Percentiles rank a stretch among this genome's conserved stretches.
These are phyloP conservation scores for Plecturocebus donacophilus DNA, from an alignment of 2,113 vertebrate species.

Conservation along the genomic window DNA sequence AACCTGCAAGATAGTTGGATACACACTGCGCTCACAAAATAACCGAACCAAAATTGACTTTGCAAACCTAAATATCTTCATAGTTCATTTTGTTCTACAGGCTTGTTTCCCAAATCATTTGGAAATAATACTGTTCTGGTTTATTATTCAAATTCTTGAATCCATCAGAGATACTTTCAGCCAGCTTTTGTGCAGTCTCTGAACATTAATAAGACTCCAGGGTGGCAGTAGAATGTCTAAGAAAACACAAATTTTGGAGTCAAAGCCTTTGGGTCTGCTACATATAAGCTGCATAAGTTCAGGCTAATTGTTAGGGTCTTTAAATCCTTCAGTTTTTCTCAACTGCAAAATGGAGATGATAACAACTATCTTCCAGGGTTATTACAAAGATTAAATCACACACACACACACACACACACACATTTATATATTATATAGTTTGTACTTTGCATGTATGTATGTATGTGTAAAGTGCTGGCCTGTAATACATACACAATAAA, in stretches of 20 bases:
- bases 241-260: not conserved
- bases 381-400: not conserved
- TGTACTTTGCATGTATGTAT: not conserved
- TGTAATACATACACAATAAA: not conserved
- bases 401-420: not conserved
- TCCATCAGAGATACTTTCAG: not conserved
- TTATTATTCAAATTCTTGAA: slow-evolving; percentile 37
- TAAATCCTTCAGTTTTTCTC: not conserved
- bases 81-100: slow-evolving; percentile 20
- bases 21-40: not conserved
- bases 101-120: slow-evolving; percentile 36
- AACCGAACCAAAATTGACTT: slow-evolving; percentile 16
- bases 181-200: not conserved
- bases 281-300: not conserved
- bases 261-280: not conserved
- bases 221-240: not conserved
- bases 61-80: not conserved
- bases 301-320: not conserved
- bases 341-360: not conserved
- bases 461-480: not conserved
- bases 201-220: not conserved
- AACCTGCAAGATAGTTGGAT: not conserved
- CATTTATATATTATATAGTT: not conserved
- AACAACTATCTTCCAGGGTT: not conserved
- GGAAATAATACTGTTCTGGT: slow-evolving; percentile 37